Conservation (phyloP, 2,888 invertebrate species). For the Eupithecia subumbrata region DNA sequence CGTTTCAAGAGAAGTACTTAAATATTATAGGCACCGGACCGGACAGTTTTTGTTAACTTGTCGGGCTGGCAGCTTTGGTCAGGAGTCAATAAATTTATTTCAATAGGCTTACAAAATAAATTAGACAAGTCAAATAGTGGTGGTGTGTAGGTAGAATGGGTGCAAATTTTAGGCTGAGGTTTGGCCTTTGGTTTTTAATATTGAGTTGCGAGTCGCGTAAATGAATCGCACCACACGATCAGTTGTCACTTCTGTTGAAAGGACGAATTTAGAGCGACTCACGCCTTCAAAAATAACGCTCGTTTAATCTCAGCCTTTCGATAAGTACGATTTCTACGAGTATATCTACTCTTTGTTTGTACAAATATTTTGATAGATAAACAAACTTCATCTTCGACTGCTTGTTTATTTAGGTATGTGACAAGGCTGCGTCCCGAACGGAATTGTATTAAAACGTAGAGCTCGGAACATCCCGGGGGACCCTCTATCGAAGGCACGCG, state of each 20-base stretch:
- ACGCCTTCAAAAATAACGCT: neutral
- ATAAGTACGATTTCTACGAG: neutral
- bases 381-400: neutral
- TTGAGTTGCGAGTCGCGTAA: no score
- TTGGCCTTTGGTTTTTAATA: no score
- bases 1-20: no score
- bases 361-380: constrained; percentile 1
- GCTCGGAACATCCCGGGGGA: constrained; percentile 1
- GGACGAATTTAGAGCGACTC: neutral
- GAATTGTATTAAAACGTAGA: constrained; percentile 12
- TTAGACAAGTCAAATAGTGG: no score
- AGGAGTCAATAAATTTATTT: no score
- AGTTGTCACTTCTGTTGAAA: neutral
- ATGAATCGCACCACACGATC: neutral
- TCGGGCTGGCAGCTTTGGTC: no score
- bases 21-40: no score
- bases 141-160: no score
- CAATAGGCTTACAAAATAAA: no score
- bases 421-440: neutral
- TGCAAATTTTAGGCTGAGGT: no score
- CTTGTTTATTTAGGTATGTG: constrained; percentile 9
- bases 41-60: no score
- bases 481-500: neutral
- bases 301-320: neutral
- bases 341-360: neutral